Evolutionary conservation across 2,797 vertebrate genomes (phyloP), one percentile per base, ranked within the genome.

Genomic region (Acanthopagrus latus): DNA sequence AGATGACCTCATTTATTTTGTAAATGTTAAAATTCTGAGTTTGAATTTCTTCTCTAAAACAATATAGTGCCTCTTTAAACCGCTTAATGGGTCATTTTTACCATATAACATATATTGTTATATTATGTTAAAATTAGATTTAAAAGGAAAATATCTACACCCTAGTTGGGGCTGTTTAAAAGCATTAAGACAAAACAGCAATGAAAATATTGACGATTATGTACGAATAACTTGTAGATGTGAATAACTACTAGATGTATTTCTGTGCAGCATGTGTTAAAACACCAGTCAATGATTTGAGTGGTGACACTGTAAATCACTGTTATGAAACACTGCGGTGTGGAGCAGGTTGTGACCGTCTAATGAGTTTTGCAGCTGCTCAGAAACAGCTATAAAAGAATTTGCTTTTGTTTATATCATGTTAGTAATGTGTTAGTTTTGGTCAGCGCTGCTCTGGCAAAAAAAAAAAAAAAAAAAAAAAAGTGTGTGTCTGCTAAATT

Each of bases 371-470:
- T 55, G 65, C 71, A 82, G 70, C 46, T 77, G 69, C 58, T 56
- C 23, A 52, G 50, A 77, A 48, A 64, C 3, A 4, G 2, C 17
- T 41, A 48, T 59, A 55, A 25, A 58, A 63, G 13, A 43, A 51
- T 64, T 65, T 48, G 5, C 16, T 47, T 64, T 7, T 27, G 5
- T 52, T 55, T 23, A 4, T 55, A 54, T 64, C 46, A 71, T 59
- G 21, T 71, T 60, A 56, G 25, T 62, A 59, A 60, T 64, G 16
- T 56, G 20, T 68, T 79, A 23, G 64, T 43, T 80, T 54, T 77
- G 44, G 70, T 69, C 14, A 6, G 58, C 12, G 4, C 16, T 41
- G 29, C 57, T n/a, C 29, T 29, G 33, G 23, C 29, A 64, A 60
- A 57, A 73, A 71, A 7, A 52, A 27, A 27, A 27, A 27, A 25